Evolutionary conservation across 2,888 invertebrate genomes (phyloP), one percentile per base, ranked within the genome.

Genomic region (Andrena marginata): DNA sequence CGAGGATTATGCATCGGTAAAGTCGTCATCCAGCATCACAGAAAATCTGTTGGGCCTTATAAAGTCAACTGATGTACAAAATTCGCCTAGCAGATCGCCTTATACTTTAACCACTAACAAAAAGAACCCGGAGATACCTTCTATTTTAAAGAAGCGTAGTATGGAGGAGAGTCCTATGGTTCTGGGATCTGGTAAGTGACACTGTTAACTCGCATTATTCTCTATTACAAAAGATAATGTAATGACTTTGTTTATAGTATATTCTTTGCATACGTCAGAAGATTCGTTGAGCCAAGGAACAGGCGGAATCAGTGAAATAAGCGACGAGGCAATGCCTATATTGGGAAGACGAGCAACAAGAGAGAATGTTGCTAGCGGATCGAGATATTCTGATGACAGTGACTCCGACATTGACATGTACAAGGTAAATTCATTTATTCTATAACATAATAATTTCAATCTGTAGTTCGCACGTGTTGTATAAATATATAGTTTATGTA

Each of bases 341-440:
- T 94, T 96, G 84, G 96, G 96, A 4, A 94, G 96, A 90, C 93
- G 96, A 86, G 96, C 96, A 1, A 96, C 96, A 26, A 94, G 96
- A 79, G 96, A 96, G 89, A 94, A 92, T 79, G 94, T 94, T 60
- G 94, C 94, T 77, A 94, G 93, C 80, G 84, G 90, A 33, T 91
- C 92, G 2, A 93, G 94, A 80, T 96, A 96, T 78, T 96, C 96
- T 0, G 96, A 96, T 23, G 97, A 97, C 4, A 97, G 97, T 0
- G 97, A 97, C 86, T 97, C 97, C 0, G 97, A 97, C 93, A 96
- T 97, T 95, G 97, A 97, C 82, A 96, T 95, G 88, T 96, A 95
- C 85, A 94, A 94, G 89, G 95, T 96, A 94, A 94, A 95, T 95
- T 71, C 1, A 29, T 31, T 35, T 42, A 54, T 35, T 56, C 20